Evolutionary conservation across 2,888 invertebrate species (phyloP).

Genomic region (Osmoderma eremita): DNA sequence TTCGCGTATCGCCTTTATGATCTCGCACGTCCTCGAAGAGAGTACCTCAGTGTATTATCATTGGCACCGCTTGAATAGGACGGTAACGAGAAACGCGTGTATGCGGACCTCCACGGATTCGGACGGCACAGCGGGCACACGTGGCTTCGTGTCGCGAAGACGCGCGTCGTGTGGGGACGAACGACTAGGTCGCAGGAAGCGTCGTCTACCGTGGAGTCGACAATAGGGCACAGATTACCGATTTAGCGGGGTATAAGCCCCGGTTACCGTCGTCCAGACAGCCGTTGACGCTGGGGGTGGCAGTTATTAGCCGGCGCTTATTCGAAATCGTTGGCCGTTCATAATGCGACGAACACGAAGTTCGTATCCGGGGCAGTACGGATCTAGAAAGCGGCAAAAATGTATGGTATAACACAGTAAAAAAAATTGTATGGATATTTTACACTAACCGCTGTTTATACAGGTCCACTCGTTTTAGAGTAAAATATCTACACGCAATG

Average conservation of each 20-base stretch:
- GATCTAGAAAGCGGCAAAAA: background rate
- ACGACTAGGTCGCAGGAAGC: background rate
- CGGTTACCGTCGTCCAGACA: constrained; percentile 7
- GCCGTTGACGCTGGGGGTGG: constrained; percentile 5
- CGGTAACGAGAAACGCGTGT: constrained; percentile 46
- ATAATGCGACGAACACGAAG: constrained; percentile 28
- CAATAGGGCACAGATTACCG: constrained; percentile 22
- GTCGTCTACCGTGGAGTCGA: background rate
- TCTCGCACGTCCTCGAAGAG: background rate
- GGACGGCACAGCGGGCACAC: constrained; percentile 41
- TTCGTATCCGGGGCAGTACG: no score
- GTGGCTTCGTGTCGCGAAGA: constrained; percentile 2
- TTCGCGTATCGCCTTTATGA: no score
- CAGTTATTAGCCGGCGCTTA: constrained; percentile 26
- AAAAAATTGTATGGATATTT: no score
- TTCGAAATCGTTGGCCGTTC: constrained; percentile 32
- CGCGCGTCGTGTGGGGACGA: background rate
- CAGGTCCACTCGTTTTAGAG: no score
- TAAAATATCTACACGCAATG: no score
- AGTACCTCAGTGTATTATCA: constrained; percentile 25
- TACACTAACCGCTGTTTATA: no score
- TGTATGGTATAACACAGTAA: no score
- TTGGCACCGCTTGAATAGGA: constrained; percentile 41
- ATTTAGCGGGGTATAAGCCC: background rate
- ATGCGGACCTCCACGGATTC: constrained; percentile 21